A percentile compares a stretch with the other conserved stretches of the same genome.
Evolutionary conservation across 2,113 vertebrate species (phyloP).

Genomic region (Oncorhynchus keta): DNA sequence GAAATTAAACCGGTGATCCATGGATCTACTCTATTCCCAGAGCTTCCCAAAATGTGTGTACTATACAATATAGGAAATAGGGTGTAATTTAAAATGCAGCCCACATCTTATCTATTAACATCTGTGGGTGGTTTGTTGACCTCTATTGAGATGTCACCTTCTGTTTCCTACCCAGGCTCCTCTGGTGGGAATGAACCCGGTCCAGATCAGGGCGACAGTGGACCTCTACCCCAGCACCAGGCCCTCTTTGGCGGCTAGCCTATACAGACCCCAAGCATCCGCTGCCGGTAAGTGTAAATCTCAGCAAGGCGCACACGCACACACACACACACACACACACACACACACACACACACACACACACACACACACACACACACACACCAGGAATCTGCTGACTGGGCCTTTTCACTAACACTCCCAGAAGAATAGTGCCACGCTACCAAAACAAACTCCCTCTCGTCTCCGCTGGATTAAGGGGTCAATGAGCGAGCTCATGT

Average conservation of each 20-base stretch:
- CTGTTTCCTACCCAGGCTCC: constrained; percentile 53
- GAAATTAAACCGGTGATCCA: too few relatives aligned
- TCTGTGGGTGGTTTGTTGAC: too few relatives aligned
- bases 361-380: neutral
- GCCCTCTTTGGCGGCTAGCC: constrained; percentile 30
- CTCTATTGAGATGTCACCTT: neutral
- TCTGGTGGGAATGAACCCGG: constrained; percentile 71
- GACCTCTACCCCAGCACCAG: constrained; percentile 62
- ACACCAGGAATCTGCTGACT: constrained; percentile 70
- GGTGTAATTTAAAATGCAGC: neutral
- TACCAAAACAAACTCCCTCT: constrained; percentile 58
- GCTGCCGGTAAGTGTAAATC: constrained; percentile 13
- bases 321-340: neutral
- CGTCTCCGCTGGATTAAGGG: constrained; percentile 48
- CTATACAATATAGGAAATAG: too few relatives aligned
- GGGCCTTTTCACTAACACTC: constrained; percentile 48
- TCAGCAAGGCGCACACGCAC: neutral
- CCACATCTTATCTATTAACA: neutral
- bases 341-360: constrained; percentile 3
- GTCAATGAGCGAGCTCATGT: constrained; percentile 54
- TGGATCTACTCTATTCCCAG: too few relatives aligned
- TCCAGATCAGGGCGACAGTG: constrained; percentile 67
- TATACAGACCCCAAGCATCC: constrained; percentile 41
- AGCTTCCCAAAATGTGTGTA: too few relatives aligned
- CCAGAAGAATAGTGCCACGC: constrained; percentile 45